Base-by-base conservation (phyloP, 2,797 vertebrate genomes). In the Buphagus erythrorhynchus region DNA sequence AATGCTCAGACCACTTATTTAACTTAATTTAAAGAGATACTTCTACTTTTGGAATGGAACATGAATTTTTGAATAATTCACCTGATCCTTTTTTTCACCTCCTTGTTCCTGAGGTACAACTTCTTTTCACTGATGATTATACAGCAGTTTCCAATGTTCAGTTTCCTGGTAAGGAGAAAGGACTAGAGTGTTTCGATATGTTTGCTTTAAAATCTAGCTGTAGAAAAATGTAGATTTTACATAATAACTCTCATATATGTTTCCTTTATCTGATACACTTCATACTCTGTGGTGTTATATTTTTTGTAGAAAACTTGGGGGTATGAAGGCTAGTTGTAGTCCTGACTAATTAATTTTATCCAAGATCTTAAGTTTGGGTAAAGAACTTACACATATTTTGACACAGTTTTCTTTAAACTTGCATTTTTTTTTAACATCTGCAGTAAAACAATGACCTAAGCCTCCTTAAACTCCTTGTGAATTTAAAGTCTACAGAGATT, bases 241-340 rank as follows among this genome's bases (percentile, higher is more conserved):
- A 26, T 24, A 54, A 19, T 19, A 28, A 3, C 9, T 74, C 38
- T 77, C 25, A 28, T 28, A 35, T 1, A 3, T 26, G 5, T 22
- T 26, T 73, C 5, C 4, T 16, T 45, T 45, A 25, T 1, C 6
- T 1, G 0, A 65, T 26, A n/a, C 4, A 33, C 35, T 57, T 69
- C 16, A 25, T 52, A 35, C 2, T 51, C 18, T 40, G 4, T 31
- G 58, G 28, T 9, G 3, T n/a, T 40, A 54, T 9, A 58, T 3
- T 35, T 82, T 62, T 38, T 42, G 26, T 38, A 68, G 49, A 88
- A 75, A 76, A 75, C 17, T 8, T 5, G 2, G 16, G 15, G 16
- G 5, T 52, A 28, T 25, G 8, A 25, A 51, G 36, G 45, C 31
- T 76, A 43, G 7, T 79, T 88, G 65, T 61, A 61, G 12, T 33